These are phyloP conservation scores for Coturnix japonica DNA, from an alignment of 2,113 vertebrate species.

Conservation along the genomic window DNA sequence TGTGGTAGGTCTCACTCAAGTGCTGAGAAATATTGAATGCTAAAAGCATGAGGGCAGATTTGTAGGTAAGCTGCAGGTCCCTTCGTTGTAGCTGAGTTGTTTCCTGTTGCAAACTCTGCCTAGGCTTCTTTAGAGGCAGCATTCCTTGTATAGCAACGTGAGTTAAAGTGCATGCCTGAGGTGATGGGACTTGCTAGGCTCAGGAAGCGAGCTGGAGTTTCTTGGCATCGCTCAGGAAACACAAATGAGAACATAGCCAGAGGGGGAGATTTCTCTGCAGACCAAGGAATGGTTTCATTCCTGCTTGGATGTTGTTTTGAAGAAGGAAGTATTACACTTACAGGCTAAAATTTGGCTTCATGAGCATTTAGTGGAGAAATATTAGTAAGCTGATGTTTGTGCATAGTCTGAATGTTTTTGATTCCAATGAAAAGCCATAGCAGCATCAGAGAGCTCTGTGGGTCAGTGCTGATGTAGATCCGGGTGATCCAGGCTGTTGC, in stretches of 20 bases:
- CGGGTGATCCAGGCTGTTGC: accelerated
- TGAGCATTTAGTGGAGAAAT: neutral
- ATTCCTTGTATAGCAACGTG: neutral
- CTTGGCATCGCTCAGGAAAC: constrained; percentile 22
- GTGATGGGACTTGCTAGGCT: constrained; percentile 9
- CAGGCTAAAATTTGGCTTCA: neutral
- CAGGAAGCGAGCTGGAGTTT: constrained; percentile 1
- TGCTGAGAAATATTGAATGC: neutral
- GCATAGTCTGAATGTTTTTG: neutral
- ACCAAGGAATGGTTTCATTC: neutral
- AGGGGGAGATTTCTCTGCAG: neutral
- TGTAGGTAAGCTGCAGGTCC: neutral
- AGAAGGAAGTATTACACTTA: neutral
- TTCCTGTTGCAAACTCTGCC: neutral
- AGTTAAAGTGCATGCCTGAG: neutral
- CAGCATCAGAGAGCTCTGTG: neutral
- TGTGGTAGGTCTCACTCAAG: neutral
- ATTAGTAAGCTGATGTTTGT: neutral
- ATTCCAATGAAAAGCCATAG: neutral
- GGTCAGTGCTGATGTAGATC: neutral
- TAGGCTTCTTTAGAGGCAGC: neutral
- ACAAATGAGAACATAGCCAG: neutral
- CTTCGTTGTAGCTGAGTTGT: neutral
- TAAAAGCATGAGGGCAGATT: neutral
- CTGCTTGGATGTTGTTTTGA: neutral